A percentile compares a stretch with the other conserved stretches of the same genome.
phyloP scores from a whole-genome alignment of 2,113 vertebrate genomes.

The Thinocorus orbignyianus region DNA sequence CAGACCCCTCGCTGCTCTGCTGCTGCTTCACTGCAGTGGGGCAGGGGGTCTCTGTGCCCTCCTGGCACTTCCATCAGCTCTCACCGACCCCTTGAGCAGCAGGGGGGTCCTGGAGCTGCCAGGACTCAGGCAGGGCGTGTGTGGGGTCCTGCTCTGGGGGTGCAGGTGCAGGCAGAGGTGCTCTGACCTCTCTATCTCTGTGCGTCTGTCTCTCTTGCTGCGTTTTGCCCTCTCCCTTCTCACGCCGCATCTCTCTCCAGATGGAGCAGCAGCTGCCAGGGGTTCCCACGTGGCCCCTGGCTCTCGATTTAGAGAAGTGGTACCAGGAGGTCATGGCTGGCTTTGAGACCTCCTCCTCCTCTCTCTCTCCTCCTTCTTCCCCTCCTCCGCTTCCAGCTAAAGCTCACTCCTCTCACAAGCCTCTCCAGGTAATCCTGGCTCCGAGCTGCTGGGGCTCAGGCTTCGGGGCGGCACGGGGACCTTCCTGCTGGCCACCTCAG shows the following conservation, averaged over 20 bases:
- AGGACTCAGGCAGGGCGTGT: background rate
- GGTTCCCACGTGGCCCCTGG: conserved; percentile 36
- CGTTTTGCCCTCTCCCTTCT: background rate
- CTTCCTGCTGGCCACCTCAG: background rate
- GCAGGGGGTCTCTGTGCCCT: background rate
- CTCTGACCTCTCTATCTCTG: background rate
- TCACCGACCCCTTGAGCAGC: rapidly evolving
- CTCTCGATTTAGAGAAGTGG: conserved; percentile 78
- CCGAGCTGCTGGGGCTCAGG: background rate
- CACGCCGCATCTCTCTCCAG: conserved; percentile 65
- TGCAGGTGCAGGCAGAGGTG: background rate
- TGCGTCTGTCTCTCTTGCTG: background rate
- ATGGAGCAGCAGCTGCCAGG: conserved; percentile 65
- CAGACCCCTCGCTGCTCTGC: background rate
- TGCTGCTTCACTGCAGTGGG: background rate
- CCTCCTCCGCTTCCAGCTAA: conserved; percentile 93
- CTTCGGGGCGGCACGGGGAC: background rate
- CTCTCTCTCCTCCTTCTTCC: conserved; percentile 76
- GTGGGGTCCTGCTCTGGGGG: background rate
- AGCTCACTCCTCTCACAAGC: conserved; percentile 83
- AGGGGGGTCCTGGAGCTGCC: background rate
- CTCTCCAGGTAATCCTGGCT: conserved; percentile 83
- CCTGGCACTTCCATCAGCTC: rapidly evolving
- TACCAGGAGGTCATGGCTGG: conserved; percentile 83
- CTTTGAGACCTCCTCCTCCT: conserved; percentile 79